Percentiles rank a stretch among this genome's conserved stretches.
Conservation (phyloP, 1,140 invertebrate species). For the Heliconius congener region DNA sequence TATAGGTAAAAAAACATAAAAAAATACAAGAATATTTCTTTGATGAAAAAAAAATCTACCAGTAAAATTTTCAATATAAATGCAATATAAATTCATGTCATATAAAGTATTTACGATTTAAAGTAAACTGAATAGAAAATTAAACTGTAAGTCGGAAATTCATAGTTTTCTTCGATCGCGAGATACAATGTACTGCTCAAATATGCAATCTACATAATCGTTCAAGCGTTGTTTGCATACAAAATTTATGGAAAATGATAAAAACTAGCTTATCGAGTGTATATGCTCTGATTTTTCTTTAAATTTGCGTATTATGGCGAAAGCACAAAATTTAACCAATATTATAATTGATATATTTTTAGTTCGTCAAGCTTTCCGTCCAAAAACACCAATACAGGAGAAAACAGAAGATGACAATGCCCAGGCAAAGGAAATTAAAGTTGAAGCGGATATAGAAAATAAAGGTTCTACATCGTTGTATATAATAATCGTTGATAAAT, state of each 20-base stretch:
- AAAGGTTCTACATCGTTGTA: conserved; percentile 53
- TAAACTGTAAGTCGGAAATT: conserved; percentile 30
- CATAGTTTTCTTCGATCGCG: conserved; percentile 17
- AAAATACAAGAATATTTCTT: not conserved
- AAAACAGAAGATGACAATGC: conserved; percentile 67
- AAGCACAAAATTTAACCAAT: conserved; percentile 1
- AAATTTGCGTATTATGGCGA: not conserved
- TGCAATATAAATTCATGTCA: not conserved
- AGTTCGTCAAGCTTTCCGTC: conserved; percentile 60
- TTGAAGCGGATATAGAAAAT: conserved; percentile 73
- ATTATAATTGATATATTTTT: conserved; percentile 18
- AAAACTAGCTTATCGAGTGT: not conserved
- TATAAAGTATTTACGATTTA: conserved; percentile 4
- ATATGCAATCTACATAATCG: conserved; percentile 39
- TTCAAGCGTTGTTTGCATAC: conserved; percentile 9
- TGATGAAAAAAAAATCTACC: not conserved
- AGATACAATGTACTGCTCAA: conserved; percentile 32
- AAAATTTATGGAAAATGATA: conserved; percentile 17
- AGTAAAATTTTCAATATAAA: not conserved
- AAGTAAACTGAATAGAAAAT: conserved; percentile 15
- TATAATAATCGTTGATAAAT: conserved; percentile 13
- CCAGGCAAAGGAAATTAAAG: conserved; percentile 67
- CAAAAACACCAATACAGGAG: conserved; percentile 78
- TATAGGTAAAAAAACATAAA: not conserved
- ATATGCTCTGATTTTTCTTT: not conserved